Percentiles rank a stretch among this genome's conserved stretches.
Evolutionary conservation across 2,113 vertebrate genomes (phyloP).

Genomic region (Apteryx mantelli): DNA sequence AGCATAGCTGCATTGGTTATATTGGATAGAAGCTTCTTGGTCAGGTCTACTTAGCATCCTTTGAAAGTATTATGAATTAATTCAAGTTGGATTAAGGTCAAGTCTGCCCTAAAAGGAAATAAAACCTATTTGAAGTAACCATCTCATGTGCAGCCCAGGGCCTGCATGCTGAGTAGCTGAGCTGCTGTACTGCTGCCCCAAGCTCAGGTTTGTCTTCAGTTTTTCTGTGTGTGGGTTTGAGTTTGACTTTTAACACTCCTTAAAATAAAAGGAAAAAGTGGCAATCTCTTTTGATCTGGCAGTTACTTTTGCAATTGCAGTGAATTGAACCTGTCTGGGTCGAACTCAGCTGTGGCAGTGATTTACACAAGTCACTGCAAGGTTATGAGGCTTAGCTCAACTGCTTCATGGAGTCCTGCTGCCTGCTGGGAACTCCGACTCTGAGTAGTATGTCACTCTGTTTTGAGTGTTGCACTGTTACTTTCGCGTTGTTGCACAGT

Average conservation of each 20-base stretch:
- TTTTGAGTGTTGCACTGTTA: rapidly evolving
- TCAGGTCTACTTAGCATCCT: neutral
- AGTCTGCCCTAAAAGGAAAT: slow-evolving; percentile 7
- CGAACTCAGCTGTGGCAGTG: neutral
- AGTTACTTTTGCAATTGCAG: neutral
- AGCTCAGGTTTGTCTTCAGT: neutral
- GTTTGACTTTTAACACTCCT: neutral
- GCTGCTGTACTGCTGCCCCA: neutral
- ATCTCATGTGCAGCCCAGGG: neutral
- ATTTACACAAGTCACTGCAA: neutral
- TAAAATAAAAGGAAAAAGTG: neutral
- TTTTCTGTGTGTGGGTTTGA: neutral
- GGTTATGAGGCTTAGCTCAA: neutral
- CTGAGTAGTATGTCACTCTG: rapidly evolving
- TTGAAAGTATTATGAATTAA: neutral
- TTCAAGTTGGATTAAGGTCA: slow-evolving; percentile 29
- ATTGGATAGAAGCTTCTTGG: neutral
- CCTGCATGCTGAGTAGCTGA: neutral
- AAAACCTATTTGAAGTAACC: neutral
- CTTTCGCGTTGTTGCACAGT: neutral
- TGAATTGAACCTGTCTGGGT: neutral
- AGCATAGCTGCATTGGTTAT: neutral
- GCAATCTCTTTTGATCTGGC: neutral
- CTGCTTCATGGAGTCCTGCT: neutral
- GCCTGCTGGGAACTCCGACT: neutral